phyloP scores from a whole-genome alignment of 1,140 invertebrate species.

The Drosophila miranda region DNA sequence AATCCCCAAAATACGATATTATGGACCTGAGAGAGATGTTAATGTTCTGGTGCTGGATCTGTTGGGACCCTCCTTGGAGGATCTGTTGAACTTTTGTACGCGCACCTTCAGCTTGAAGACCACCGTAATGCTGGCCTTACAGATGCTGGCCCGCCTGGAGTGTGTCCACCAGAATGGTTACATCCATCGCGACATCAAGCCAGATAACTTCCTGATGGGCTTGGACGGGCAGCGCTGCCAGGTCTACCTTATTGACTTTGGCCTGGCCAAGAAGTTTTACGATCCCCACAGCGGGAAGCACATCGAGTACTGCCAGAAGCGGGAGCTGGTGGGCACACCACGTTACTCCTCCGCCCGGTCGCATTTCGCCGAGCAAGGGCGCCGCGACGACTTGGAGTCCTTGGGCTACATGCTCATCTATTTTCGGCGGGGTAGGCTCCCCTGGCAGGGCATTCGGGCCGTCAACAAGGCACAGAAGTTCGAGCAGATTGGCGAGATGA shows the following conservation, averaged over 20 bases:
- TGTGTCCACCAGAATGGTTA: conserved; percentile 95
- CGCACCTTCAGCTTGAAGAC: conserved; percentile 96
- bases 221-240: conserved; percentile 95
- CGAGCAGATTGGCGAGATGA: conserved; percentile 96
- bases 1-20: conserved; percentile 93
- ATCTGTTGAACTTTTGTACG: conserved; percentile 96
- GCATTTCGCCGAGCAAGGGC: conserved; percentile 92
- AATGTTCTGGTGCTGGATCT: conserved; percentile 97
- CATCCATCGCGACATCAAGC: conserved; percentile 95
- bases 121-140: conserved; percentile 96
- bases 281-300: conserved; percentile 91
- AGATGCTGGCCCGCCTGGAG: conserved; percentile 92
- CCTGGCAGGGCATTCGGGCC: conserved; percentile 95
- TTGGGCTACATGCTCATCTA: conserved; percentile 97
- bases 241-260: conserved; percentile 96
- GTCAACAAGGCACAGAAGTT: conserved; percentile 96
- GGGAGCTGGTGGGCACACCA: conserved; percentile 96
- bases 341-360: conserved; percentile 97
- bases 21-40: conserved; percentile 91
- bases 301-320: conserved; percentile 94
- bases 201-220: conserved; percentile 98
- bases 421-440: conserved; percentile 92
- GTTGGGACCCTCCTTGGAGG: conserved; percentile 94
- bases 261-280: conserved; percentile 95
- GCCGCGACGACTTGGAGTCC: conserved; percentile 96